phyloP scores from a whole-genome alignment of 2,113 vertebrate species.

The Beaufortia kweichowensis region DNA sequence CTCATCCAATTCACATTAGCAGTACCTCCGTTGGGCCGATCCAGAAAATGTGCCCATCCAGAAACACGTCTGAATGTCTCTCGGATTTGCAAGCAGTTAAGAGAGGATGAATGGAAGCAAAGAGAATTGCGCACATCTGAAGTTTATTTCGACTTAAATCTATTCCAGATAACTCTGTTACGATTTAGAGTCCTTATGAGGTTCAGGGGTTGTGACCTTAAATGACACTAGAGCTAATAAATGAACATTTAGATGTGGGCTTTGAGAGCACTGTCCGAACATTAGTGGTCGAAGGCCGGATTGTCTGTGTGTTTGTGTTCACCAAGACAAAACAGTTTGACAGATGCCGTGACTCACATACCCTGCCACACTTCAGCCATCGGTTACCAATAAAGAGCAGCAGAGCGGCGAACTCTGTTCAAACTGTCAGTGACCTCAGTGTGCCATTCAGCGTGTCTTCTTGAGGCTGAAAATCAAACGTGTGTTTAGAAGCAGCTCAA shows the following conservation, averaged over 20 bases:
- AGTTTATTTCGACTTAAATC: constrained; percentile 44
- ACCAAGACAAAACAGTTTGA: constrained; percentile 26
- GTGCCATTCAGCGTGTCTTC: constrained; percentile 29
- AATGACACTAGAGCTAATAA: constrained; percentile 34
- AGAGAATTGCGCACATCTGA: constrained; percentile 45
- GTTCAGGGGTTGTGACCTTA: constrained; percentile 42
- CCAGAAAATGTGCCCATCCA: constrained; percentile 38
- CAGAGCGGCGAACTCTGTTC: neutral
- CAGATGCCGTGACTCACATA: neutral
- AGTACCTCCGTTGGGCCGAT: constrained; percentile 30
- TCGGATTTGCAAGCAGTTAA: constrained; percentile 8
- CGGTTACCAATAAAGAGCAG: neutral
- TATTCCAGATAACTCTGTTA: constrained; percentile 50
- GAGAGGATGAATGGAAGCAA: constrained; percentile 19
- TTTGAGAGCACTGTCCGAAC: constrained; percentile 1
- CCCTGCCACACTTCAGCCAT: neutral
- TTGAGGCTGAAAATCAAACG: constrained; percentile 31
- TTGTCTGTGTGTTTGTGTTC: constrained; percentile 14
- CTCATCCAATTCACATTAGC: constrained; percentile 43
- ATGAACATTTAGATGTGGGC: constrained; percentile 1
- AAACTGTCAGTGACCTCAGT: constrained; percentile 30
- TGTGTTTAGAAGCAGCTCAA: constrained; percentile 30
- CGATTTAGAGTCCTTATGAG: constrained; percentile 39
- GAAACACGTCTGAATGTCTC: neutral
- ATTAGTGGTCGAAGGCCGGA: neutral